Percentiles rank a stretch among this genome's conserved stretches.
Evolutionary conservation across 2,113 vertebrate species (phyloP).

Genomic region (Lycocorax pyrrhopterus): DNA sequence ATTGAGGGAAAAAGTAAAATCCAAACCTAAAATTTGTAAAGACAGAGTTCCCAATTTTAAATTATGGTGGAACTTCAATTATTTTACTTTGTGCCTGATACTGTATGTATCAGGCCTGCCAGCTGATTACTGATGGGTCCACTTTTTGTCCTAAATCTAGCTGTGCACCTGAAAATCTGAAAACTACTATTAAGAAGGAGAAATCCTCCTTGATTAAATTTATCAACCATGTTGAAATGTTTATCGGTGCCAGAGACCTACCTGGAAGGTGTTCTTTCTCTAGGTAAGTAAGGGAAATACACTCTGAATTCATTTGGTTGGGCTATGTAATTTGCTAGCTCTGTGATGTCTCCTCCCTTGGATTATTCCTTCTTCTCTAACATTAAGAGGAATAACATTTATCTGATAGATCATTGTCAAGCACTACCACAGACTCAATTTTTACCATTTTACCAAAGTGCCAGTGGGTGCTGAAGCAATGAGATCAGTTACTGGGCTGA

Average conservation of each 20-base stretch:
- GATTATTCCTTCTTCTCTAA: neutral
- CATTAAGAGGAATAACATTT: neutral
- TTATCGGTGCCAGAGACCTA: neutral
- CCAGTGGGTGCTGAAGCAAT: neutral
- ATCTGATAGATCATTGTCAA: neutral
- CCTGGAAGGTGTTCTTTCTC: neutral
- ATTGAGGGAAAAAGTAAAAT: neutral
- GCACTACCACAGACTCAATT: neutral
- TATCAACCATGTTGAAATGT: neutral
- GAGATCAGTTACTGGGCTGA: neutral
- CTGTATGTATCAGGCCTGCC: neutral
- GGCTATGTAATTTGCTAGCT: neutral
- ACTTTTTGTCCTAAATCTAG: neutral
- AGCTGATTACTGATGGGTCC: neutral
- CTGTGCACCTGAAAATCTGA: neutral
- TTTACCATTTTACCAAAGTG: neutral
- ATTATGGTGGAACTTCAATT: neutral
- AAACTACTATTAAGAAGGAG: neutral
- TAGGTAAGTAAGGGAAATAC: neutral
- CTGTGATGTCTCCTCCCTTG: neutral
- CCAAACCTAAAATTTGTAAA: neutral
- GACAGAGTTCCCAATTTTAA: neutral
- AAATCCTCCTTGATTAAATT: neutral
- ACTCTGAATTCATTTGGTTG: neutral
- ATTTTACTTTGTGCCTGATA: neutral